Evolutionary conservation across 2,888 invertebrate species (phyloP).

Genomic region (Patella depressa): DNA sequence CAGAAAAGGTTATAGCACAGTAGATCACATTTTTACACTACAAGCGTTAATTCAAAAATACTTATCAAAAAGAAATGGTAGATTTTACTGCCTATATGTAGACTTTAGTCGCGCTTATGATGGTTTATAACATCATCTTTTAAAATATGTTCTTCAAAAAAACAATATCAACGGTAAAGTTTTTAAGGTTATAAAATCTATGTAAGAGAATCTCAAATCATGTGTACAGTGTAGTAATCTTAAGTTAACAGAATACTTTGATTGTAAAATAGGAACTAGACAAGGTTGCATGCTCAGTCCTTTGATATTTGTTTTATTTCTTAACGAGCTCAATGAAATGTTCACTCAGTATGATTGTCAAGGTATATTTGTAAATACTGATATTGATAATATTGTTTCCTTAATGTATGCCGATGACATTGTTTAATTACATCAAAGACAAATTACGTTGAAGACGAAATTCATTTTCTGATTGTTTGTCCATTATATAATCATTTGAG

Average conservation of each 20-base stretch:
- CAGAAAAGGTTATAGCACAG: slow-evolving; percentile 11
- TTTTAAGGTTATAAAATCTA: slow-evolving; percentile 10
- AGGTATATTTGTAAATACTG: slow-evolving; percentile 15
- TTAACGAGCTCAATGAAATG: slow-evolving; percentile 13
- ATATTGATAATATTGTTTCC: slow-evolving; percentile 20
- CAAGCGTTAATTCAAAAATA: slow-evolving; percentile 7
- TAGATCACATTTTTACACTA: slow-evolving; percentile 13
- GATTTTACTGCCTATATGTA: slow-evolving; percentile 4
- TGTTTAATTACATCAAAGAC: no score
- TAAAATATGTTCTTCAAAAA: slow-evolving; percentile 4
- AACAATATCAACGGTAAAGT: slow-evolving; percentile 11
- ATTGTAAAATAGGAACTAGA: slow-evolving; percentile 20
- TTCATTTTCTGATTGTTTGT: no score
- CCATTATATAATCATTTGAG: no score
- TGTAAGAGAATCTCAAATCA: slow-evolving; percentile 15
- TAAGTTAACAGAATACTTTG: slow-evolving; percentile 11
- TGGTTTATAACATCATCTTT: slow-evolving; percentile 8
- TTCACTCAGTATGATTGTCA: neutral
- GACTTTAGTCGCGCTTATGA: neutral
- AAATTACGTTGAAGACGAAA: no score
- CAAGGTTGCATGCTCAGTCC: slow-evolving; percentile 19
- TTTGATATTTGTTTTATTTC: slow-evolving; percentile 14
- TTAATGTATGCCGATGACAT: slow-evolving; percentile 22
- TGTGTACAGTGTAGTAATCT: slow-evolving; percentile 1
- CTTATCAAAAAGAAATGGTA: slow-evolving; percentile 12